A percentile compares a stretch with the other conserved stretches of the same genome.
phyloP scores from a whole-genome alignment of 1,140 invertebrate genomes.

The Eurosta solidaginis region DNA sequence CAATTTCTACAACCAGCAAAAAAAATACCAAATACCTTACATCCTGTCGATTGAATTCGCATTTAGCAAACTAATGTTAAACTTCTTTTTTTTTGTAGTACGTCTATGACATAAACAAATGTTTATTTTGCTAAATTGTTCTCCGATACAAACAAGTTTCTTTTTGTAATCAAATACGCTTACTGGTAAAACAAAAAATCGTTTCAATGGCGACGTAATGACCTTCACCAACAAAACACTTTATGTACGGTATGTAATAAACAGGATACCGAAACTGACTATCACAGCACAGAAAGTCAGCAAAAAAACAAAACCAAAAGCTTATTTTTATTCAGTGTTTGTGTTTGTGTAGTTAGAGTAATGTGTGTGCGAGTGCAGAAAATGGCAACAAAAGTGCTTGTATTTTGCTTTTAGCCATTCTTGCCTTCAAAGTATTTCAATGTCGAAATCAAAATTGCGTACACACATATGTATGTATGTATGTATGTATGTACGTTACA shows the following conservation, averaged over 20 bases:
- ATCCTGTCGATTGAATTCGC: background rate
- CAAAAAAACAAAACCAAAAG: conserved; percentile 9
- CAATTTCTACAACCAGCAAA: background rate
- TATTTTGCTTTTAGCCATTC: background rate
- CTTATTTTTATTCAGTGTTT: background rate
- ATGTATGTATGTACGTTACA: too few relatives aligned
- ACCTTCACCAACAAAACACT: background rate
- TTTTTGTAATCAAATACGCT: background rate
- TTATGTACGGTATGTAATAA: background rate
- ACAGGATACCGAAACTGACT: background rate
- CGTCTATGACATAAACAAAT: background rate
- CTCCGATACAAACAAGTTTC: background rate
- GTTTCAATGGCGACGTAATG: background rate
- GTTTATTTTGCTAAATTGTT: background rate
- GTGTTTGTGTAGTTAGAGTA: background rate
- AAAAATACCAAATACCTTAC: background rate
- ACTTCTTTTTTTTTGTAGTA: background rate
- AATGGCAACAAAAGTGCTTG: background rate
- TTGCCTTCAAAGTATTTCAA: background rate
- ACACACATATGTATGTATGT: too few relatives aligned
- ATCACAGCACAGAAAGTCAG: too few relatives aligned
- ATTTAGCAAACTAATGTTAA: background rate
- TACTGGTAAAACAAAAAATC: background rate
- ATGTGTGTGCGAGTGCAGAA: background rate
- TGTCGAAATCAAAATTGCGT: background rate